A percentile compares a stretch with the other conserved stretches of the same genome.
Evolutionary conservation across 2,797 vertebrate species (phyloP).

Genomic region (Diceros bicornis): DNA sequence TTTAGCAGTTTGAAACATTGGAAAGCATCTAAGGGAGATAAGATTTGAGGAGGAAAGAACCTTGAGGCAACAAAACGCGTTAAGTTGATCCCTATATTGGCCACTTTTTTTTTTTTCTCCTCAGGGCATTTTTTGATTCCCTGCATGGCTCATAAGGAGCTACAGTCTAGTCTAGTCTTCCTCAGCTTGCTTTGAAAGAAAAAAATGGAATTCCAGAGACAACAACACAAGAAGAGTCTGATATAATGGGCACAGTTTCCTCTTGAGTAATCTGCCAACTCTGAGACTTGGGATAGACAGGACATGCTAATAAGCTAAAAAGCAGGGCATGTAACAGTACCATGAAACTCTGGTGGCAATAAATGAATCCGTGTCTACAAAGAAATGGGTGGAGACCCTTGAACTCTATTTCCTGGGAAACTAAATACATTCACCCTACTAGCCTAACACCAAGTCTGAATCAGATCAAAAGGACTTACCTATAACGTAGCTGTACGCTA

Average conservation of each 20-base stretch:
- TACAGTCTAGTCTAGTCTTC: background rate
- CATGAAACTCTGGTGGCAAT: background rate
- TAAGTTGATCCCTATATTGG: background rate
- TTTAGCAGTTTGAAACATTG: background rate
- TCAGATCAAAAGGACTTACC: background rate
- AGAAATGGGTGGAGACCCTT: background rate
- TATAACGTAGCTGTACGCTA: background rate
- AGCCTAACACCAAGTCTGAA: too few species aligned
- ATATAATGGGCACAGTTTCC: background rate
- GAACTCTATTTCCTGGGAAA: background rate
- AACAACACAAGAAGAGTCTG: background rate
- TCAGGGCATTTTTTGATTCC: background rate
- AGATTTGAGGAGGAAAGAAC: background rate
- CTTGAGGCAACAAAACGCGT: background rate
- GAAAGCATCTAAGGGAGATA: background rate
- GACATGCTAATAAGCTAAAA: background rate
- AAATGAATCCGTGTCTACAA: background rate
- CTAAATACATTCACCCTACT: background rate
- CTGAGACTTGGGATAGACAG: background rate
- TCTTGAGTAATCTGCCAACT: background rate
- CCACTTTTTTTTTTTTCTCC: background rate
- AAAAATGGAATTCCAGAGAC: background rate
- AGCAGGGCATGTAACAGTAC: background rate
- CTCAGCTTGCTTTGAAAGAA: background rate
- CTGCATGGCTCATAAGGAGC: background rate